Conservation (phyloP, 2,888 invertebrate genomes). For the Lochmaea crataegi region DNA sequence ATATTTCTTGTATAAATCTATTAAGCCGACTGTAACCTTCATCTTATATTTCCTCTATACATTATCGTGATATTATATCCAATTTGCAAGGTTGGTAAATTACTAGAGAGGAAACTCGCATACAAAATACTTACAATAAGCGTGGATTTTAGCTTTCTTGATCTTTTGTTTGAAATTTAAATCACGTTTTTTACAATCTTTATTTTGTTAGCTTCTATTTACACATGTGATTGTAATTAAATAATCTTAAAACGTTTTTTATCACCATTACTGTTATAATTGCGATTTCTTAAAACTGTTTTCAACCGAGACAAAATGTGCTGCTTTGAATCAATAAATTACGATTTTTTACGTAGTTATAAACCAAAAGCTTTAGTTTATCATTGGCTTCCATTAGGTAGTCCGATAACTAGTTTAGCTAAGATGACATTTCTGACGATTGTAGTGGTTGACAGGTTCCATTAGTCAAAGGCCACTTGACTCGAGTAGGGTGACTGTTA, state of each 20-base stretch:
- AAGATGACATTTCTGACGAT: slow-evolving; percentile 3
- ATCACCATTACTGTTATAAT: not conserved
- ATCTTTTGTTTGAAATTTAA: not conserved
- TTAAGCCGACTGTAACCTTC: slow-evolving; percentile 40
- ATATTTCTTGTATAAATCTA: slow-evolving; percentile 24
- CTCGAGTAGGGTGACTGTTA: not conserved
- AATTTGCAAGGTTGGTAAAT: slow-evolving; percentile 30
- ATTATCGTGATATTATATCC: slow-evolving; percentile 30
- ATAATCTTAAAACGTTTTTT: not conserved
- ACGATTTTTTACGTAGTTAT: not conserved
- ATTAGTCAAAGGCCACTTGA: slow-evolving; percentile 1
- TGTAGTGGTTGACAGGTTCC: not conserved
- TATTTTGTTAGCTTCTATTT: not conserved
- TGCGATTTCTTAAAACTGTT: not conserved
- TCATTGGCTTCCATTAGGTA: not conserved
- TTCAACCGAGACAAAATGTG: too few relatives aligned
- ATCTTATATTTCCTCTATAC: slow-evolving; percentile 39
- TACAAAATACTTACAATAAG: not conserved
- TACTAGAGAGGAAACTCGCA: slow-evolving; percentile 19
- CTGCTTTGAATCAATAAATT: too few relatives aligned
- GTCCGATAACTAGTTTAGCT: not conserved
- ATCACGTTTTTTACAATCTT: not conserved
- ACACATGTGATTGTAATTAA: too few relatives aligned
- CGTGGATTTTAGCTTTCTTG: slow-evolving; percentile 8
- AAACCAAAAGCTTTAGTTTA: not conserved